Evolutionary conservation across 2,888 invertebrate genomes (phyloP).

Genomic region (Apamea epomidion): DNA sequence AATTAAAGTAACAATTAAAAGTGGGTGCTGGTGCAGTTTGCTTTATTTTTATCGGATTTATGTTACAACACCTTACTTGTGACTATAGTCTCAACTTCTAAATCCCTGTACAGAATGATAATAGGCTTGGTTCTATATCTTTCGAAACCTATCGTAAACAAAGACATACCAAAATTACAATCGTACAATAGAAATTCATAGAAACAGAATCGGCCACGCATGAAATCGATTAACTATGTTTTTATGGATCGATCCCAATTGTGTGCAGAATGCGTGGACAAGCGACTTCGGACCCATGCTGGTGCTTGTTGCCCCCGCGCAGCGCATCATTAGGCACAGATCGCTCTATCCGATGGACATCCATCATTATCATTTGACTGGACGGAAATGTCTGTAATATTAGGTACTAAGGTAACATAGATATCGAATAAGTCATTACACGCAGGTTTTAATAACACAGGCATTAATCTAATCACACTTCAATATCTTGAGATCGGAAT

Average conservation of each 20-base stretch:
- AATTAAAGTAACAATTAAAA: background rate
- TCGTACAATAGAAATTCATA: conserved; percentile 38
- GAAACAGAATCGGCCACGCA: conserved; percentile 51
- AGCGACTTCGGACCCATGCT: conserved; percentile 1
- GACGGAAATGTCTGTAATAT: conserved; percentile 14
- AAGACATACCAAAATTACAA: conserved; percentile 25
- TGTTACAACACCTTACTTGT: background rate
- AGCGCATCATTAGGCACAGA: conserved; percentile 26
- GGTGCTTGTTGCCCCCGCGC: background rate
- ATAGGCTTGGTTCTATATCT: conserved; percentile 10
- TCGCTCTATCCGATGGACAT: conserved; percentile 26
- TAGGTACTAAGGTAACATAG: background rate
- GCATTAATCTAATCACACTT: conserved; percentile 13
- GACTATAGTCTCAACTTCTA: background rate
- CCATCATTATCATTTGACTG: conserved; percentile 26
- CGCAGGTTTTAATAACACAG: background rate
- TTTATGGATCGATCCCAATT: conserved; percentile 37
- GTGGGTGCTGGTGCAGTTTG: background rate
- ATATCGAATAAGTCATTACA: conserved; percentile 26
- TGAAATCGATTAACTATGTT: conserved; percentile 53
- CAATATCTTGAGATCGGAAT: background rate
- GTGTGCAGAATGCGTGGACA: conserved; percentile 58
- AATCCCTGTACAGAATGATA: background rate
- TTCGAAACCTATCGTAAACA: conserved; percentile 8
- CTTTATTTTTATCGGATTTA: background rate